phyloP scores from a whole-genome alignment of 1,140 invertebrate species.

The Trinorchestia longiramus region DNA sequence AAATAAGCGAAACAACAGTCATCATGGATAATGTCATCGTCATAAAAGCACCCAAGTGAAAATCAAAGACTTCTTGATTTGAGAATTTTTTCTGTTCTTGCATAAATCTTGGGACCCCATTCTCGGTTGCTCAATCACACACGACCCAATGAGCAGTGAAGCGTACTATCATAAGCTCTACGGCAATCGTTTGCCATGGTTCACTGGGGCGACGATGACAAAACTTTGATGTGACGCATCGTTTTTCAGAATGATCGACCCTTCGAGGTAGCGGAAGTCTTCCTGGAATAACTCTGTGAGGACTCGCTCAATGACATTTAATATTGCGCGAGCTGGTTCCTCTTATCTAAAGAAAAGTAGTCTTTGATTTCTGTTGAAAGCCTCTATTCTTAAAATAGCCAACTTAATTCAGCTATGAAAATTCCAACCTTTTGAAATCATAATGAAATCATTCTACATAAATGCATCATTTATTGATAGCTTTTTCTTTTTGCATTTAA shows the following conservation, averaged over 20 bases:
- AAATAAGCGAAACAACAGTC: background rate
- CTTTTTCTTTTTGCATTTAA: too few relatives aligned
- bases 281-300: background rate
- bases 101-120: background rate
- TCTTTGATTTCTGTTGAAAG: background rate
- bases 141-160: slow-evolving; percentile 15
- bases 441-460: too few relatives aligned
- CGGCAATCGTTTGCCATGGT: slow-evolving; percentile 31
- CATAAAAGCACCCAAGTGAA: background rate
- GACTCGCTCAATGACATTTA: background rate
- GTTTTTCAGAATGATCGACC: background rate
- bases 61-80: background rate
- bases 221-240: slow-evolving; percentile 26
- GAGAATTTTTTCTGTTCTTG: background rate
- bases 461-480: too few relatives aligned
- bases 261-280: background rate
- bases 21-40: background rate
- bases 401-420: background rate
- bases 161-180: slow-evolving; percentile 29
- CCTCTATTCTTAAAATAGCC: background rate
- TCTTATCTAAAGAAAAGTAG: background rate
- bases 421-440: background rate
- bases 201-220: background rate
- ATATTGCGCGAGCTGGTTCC: background rate
- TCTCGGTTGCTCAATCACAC: background rate